Evolutionary conservation across 1,140 invertebrate genomes (phyloP).

Genomic region (Littorina saxatilis): DNA sequence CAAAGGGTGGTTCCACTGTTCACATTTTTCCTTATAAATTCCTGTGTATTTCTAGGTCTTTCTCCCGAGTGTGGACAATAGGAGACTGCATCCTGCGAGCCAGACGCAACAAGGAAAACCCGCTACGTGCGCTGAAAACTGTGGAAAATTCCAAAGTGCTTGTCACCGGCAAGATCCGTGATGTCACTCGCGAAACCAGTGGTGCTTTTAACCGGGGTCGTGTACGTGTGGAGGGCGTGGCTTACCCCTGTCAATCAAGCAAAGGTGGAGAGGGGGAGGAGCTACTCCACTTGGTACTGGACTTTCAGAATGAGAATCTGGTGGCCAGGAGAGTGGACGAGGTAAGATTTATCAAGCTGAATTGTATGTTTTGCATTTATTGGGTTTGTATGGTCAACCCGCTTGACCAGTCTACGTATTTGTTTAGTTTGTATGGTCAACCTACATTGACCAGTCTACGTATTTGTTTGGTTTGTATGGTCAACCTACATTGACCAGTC

Average conservation of each 20-base stretch:
- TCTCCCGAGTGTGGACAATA: slow-evolving; percentile 60
- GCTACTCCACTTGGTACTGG: slow-evolving; percentile 42
- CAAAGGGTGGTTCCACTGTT: too few relatives aligned
- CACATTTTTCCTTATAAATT: too few relatives aligned
- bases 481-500: too few relatives aligned
- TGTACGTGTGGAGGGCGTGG: slow-evolving; percentile 55
- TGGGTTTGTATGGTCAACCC: too few relatives aligned
- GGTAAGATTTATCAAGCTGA: slow-evolving; percentile 18
- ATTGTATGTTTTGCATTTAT: too few relatives aligned
- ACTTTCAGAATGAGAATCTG: slow-evolving; percentile 72
- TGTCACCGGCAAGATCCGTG: slow-evolving; percentile 62
- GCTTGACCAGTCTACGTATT: too few relatives aligned
- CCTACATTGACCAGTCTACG: too few relatives aligned
- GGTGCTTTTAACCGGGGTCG: slow-evolving; percentile 66
- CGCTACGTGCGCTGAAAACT: slow-evolving; percentile 56
- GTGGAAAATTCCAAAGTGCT: slow-evolving; percentile 46
- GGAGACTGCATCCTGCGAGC: slow-evolving; percentile 63
- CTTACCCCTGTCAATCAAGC: background rate
- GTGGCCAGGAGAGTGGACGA: slow-evolving; percentile 46
- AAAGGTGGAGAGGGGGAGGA: background rate
- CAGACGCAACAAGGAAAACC: slow-evolving; percentile 52
- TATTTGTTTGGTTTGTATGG: too few relatives aligned
- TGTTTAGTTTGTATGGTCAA: too few relatives aligned
- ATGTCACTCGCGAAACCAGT: slow-evolving; percentile 63
- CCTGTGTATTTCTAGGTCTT: slow-evolving; percentile 11